phyloP scores from a whole-genome alignment of 2,888 invertebrate species.

The Hedychridium roseum region DNA sequence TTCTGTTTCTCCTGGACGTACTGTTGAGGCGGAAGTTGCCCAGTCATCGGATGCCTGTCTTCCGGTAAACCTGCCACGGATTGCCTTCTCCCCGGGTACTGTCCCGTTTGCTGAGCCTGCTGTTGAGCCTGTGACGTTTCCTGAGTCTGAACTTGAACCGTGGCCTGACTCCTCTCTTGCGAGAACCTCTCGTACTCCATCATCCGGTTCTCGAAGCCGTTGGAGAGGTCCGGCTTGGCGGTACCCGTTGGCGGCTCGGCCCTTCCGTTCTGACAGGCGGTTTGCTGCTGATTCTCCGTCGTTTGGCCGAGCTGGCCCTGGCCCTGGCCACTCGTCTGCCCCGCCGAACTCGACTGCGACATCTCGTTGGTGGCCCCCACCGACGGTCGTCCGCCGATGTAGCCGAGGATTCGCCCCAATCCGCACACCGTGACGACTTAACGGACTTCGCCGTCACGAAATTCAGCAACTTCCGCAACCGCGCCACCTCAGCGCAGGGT shows the following conservation, averaged over 20 bases:
- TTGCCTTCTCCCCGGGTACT: constrained; percentile 44
- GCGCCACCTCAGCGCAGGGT: constrained; percentile 14
- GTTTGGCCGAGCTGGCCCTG: constrained; percentile 40
- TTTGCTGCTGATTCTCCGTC: constrained; percentile 42
- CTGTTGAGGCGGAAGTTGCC: constrained; percentile 47
- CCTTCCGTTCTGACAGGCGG: constrained; percentile 48
- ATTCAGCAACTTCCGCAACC: constrained; percentile 18
- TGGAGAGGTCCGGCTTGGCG: constrained; percentile 48
- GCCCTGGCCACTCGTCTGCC: constrained; percentile 41
- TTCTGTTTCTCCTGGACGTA: constrained; percentile 47
- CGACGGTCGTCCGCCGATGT: constrained; percentile 62
- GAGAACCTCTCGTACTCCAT: constrained; percentile 48
- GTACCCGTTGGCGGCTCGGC: constrained; percentile 36
- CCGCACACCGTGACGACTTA: constrained; percentile 60
- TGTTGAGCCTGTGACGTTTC: constrained; percentile 9
- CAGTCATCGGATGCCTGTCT: constrained; percentile 48
- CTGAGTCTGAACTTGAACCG: constrained; percentile 17
- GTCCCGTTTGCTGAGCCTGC: constrained; percentile 11
- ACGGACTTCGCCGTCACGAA: constrained; percentile 28
- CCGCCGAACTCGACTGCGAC: constrained; percentile 55
- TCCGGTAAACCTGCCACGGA: constrained; percentile 44
- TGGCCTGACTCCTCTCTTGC: constrained; percentile 27
- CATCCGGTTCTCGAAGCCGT: constrained; percentile 55
- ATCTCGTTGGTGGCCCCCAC: constrained; percentile 57
- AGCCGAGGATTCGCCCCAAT: constrained; percentile 61